Conservation (phyloP, 2,797 vertebrate genomes). For the Chanos chanos region DNA sequence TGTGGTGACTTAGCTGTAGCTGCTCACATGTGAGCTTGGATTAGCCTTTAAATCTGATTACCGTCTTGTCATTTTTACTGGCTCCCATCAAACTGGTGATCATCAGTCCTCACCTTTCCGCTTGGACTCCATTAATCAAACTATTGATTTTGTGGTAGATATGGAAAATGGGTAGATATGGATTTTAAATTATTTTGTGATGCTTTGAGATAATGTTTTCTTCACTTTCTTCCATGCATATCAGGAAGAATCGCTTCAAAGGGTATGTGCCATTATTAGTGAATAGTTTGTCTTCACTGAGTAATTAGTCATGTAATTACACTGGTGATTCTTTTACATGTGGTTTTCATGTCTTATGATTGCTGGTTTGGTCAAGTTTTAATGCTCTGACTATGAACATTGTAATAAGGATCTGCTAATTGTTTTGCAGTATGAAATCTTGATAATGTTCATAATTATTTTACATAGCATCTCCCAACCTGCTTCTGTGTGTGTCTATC, state of each 20-base stretch:
- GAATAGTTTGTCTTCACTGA: neutral
- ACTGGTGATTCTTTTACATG: neutral
- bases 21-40: slow-evolving; percentile 25
- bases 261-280: slow-evolving; percentile 55
- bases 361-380: no score
- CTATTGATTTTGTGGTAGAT: neutral
- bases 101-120: neutral
- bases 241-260: slow-evolving; percentile 71
- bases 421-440: no score
- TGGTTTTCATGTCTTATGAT: neutral
- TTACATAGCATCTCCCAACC: no score
- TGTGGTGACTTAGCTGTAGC: slow-evolving; percentile 15
- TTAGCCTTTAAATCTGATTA: slow-evolving; percentile 26
- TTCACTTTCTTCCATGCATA: slow-evolving; percentile 49
- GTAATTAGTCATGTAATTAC: neutral
- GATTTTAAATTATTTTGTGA: slow-evolving; percentile 1
- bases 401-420: no score
- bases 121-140: neutral
- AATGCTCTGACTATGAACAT: no score
- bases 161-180: neutral
- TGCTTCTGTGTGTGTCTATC: neutral
- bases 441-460: neutral
- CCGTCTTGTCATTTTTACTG: slow-evolving; percentile 9
- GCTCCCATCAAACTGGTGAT: neutral
- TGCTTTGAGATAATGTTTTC: neutral